Percentiles rank a stretch among this genome's conserved stretches.
These are phyloP conservation scores for Isichthys henryi DNA, from an alignment of 2,113 vertebrate species.

Conservation along the genomic window DNA sequence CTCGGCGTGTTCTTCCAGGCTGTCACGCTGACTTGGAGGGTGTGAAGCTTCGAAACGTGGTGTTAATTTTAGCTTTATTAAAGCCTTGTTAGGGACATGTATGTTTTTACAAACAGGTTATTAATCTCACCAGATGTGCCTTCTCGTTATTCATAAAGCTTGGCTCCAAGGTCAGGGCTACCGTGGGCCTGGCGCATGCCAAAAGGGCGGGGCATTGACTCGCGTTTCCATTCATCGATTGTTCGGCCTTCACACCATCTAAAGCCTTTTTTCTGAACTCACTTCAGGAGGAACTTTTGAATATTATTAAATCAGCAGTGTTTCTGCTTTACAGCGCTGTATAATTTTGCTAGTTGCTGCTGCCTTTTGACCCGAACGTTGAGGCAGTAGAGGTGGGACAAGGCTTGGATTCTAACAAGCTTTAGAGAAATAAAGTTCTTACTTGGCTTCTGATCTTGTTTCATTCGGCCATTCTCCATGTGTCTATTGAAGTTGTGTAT, in stretches of 20 bases:
- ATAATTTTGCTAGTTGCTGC: not conserved
- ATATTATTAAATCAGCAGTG: not conserved
- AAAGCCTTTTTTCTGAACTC: not conserved
- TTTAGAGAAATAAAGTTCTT: not conserved
- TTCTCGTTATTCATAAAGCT: conserved; percentile 29
- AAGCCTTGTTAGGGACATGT: conserved; percentile 38
- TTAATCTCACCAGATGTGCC: conserved; percentile 39
- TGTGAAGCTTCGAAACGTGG: conserved; percentile 31
- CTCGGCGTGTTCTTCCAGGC: conserved; percentile 21
- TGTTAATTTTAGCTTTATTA: conserved; percentile 46
- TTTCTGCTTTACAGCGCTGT: not conserved
- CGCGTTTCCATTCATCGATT: not conserved
- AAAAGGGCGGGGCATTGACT: not conserved
- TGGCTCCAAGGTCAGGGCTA: conserved; percentile 30
- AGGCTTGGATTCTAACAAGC: not conserved
- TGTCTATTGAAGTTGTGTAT: not conserved
- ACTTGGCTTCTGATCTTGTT: not conserved
- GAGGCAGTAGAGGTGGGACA: not conserved
- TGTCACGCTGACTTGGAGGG: conserved; percentile 22
- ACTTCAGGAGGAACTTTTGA: not conserved
- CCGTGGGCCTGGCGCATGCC: conserved; percentile 10
- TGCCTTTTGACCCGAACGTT: not conserved
- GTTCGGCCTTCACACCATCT: not conserved
- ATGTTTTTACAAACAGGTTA: conserved; percentile 47
- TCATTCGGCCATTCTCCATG: not conserved